phyloP scores from a whole-genome alignment of 2,888 invertebrate genomes.

The Diaphora mendica region DNA sequence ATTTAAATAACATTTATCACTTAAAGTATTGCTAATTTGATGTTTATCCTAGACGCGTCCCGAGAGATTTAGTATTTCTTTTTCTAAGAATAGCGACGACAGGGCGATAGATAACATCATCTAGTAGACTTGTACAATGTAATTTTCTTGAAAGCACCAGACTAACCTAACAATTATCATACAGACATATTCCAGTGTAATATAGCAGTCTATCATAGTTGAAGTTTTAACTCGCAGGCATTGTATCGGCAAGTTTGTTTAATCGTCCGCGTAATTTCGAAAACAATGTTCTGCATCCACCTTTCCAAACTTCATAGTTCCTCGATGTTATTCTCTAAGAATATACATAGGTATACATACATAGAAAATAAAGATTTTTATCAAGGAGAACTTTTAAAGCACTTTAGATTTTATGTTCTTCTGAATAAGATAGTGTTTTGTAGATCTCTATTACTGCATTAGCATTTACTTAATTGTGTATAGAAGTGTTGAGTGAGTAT shows the following conservation, averaged over 20 bases:
- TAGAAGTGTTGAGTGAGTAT: conserved; percentile 61
- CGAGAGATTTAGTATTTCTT: no score
- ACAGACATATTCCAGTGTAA: not conserved
- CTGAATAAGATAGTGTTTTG: conserved; percentile 17
- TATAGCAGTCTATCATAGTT: not conserved
- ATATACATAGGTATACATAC: not conserved
- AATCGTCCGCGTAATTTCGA: not conserved
- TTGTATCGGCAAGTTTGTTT: not conserved
- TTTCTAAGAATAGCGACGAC: not conserved
- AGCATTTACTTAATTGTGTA: conserved; percentile 58
- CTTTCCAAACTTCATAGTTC: not conserved
- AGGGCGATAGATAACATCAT: not conserved
- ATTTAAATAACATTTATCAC: not conserved
- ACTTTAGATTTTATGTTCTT: not conserved
- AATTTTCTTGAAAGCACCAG: not conserved
- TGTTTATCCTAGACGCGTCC: not conserved
- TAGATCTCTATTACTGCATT: conserved; percentile 57
- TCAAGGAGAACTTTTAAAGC: not conserved
- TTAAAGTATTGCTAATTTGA: not conserved
- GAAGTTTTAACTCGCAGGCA: not conserved
- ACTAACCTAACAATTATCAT: not conserved
- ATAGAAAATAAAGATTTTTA: not conserved
- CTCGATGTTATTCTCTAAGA: not conserved
- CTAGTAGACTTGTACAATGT: not conserved
- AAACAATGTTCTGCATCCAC: not conserved